Percentiles rank a stretch among this genome's conserved stretches.
Evolutionary conservation across 2,888 invertebrate genomes (phyloP).

Genomic region (Nomada flava): DNA sequence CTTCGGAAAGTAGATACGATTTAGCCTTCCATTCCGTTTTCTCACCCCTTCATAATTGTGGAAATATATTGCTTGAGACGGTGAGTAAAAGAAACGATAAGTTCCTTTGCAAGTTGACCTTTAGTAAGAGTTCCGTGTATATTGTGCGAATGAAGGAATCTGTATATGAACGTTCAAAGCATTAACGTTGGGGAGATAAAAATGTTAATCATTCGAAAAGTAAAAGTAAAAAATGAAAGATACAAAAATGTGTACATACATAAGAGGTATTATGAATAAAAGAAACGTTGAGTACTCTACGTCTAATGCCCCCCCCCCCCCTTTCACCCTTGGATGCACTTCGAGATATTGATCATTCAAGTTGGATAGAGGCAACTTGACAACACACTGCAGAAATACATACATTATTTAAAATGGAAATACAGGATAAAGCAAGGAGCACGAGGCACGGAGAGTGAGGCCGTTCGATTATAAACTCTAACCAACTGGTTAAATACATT

Average conservation of each 20-base stretch:
- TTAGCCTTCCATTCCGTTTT: no score
- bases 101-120: no score
- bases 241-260: background rate
- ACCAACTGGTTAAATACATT: slow-evolving; percentile 34
- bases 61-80: no score
- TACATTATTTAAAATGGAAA: slow-evolving; percentile 24
- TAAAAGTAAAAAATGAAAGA: background rate
- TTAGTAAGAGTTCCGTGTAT: no score
- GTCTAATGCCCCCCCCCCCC: background rate
- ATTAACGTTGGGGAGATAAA: no score
- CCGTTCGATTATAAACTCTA: slow-evolving; percentile 34
- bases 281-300: background rate
- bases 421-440: background rate
- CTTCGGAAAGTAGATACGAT: no score
- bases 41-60: no score
- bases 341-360: slow-evolving; percentile 52
- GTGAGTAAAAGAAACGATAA: background rate
- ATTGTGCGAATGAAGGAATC: background rate
- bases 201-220: no score
- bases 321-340: slow-evolving; percentile 16
- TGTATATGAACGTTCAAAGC: no score
- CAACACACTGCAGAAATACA: slow-evolving; percentile 29
- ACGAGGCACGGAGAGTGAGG: background rate
- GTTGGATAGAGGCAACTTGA: slow-evolving; percentile 36
- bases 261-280: background rate